Conservation (phyloP, 2,113 vertebrate species). For the Malurus elegans region DNA sequence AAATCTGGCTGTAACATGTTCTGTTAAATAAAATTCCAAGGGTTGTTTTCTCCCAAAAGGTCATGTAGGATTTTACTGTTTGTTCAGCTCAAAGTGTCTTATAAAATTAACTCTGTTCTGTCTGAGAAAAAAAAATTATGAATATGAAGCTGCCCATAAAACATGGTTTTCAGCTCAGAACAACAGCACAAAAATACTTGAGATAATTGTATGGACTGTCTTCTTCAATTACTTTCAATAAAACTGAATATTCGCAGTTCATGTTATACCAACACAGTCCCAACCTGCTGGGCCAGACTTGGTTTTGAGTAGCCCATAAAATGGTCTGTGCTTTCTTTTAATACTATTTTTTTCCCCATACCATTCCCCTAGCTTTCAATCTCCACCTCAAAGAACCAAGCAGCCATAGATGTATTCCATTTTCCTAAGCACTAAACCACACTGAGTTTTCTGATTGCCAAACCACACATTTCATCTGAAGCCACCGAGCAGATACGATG, state of each 20-base stretch:
- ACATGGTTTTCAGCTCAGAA: constrained; percentile 7
- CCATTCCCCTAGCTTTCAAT: not conserved
- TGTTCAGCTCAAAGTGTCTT: not conserved
- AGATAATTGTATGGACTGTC: constrained; percentile 31
- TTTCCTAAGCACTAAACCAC: constrained; percentile 10
- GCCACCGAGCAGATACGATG: not conserved
- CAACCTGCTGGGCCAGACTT: not conserved
- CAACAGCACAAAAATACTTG: not conserved
- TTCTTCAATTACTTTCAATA: constrained; percentile 62
- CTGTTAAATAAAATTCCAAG: not conserved
- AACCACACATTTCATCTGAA: not conserved
- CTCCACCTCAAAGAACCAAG: not conserved
- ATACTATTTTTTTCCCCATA: not conserved
- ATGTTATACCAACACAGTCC: not conserved
- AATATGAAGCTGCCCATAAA: constrained; percentile 9
- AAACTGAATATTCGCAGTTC: constrained; percentile 65
- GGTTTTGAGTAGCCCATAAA: not conserved
- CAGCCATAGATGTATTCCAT: not conserved
- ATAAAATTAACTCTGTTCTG: constrained; percentile 1
- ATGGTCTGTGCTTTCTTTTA: constrained; percentile 3
- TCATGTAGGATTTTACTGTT: not conserved
- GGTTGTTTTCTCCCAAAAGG: not conserved
- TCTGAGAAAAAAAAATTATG: not conserved
- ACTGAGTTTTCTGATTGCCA: not conserved
- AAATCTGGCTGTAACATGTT: not conserved